Conservation (phyloP, 2,797 vertebrate species). For the Epinephelus malabaricus region DNA sequence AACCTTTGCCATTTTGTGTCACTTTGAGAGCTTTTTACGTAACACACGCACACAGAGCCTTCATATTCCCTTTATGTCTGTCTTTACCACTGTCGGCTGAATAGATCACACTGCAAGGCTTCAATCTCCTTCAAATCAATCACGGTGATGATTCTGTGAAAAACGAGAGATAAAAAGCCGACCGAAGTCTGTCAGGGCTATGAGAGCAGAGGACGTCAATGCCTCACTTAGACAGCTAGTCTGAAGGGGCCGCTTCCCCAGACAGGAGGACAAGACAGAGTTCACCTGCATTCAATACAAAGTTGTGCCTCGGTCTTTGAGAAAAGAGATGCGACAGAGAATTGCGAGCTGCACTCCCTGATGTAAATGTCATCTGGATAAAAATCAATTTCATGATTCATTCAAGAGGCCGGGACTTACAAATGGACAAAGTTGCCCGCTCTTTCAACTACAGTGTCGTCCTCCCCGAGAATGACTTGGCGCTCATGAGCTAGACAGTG, state of each 20-base stretch:
- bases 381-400: slow-evolving; percentile 78
- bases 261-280: slow-evolving; percentile 76
- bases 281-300: slow-evolving; percentile 78
- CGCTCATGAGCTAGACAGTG: not conserved
- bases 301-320: slow-evolving; percentile 60
- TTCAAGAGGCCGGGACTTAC: slow-evolving; percentile 63
- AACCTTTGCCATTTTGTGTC: slow-evolving; percentile 63
- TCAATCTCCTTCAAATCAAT: slow-evolving; percentile 80
- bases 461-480: slow-evolving; percentile 11
- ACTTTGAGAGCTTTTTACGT: slow-evolving; percentile 43
- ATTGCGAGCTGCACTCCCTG: slow-evolving; percentile 58
- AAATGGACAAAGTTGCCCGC: slow-evolving; percentile 56
- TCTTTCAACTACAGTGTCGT: slow-evolving; percentile 37
- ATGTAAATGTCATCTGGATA: slow-evolving; percentile 78
- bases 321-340: slow-evolving; percentile 49
- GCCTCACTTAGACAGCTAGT: slow-evolving; percentile 80
- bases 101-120: slow-evolving; percentile 74
- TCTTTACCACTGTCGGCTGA: slow-evolving; percentile 63
- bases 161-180: slow-evolving; percentile 64
- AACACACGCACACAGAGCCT: slow-evolving; percentile 27
- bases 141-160: slow-evolving; percentile 75
- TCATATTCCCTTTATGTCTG: slow-evolving; percentile 56
- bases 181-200: slow-evolving; percentile 74
- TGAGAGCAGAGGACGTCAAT: slow-evolving; percentile 74
- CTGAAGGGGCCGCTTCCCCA: slow-evolving; percentile 71